Conservation (phyloP, 2,888 invertebrate genomes). For the Chorisops tibialis region DNA sequence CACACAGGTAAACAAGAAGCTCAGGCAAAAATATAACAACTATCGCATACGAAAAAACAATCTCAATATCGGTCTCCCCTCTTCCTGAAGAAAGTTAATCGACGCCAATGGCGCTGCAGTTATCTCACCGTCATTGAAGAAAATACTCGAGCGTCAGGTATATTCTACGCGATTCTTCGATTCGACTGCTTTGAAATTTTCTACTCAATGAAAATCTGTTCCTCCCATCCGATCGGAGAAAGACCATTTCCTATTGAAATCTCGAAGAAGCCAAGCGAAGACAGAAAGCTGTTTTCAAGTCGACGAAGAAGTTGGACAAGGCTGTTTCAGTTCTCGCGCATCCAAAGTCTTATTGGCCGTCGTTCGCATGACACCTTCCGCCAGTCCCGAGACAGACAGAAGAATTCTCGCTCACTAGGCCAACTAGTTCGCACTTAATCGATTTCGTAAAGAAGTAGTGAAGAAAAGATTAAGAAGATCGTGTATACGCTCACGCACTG, state of each 20-base stretch:
- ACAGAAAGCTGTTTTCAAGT: too few relatives aligned
- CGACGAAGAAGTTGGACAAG: too few relatives aligned
- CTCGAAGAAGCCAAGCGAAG: too few relatives aligned
- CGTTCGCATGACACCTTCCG: conserved; percentile 17
- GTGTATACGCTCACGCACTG: too few relatives aligned
- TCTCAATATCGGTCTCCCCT: conserved; percentile 5
- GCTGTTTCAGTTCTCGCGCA: conserved; percentile 19
- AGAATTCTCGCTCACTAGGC: too few relatives aligned
- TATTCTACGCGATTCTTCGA: conserved; percentile 22
- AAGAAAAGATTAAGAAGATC: too few relatives aligned
- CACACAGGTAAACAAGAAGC: too few relatives aligned
- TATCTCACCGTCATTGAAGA: conserved; percentile 22
- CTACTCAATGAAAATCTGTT: conserved; percentile 10
- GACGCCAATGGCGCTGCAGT: not conserved
- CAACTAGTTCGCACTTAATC: too few relatives aligned
- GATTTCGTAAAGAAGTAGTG: too few relatives aligned
- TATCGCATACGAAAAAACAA: too few relatives aligned
- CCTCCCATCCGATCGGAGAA: conserved; percentile 18
- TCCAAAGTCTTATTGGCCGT: conserved; percentile 11
- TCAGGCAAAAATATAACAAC: too few relatives aligned
- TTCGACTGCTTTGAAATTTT: not conserved
- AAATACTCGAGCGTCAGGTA: conserved; percentile 8
- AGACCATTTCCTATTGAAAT: conserved; percentile 23
- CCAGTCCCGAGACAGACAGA: not conserved
- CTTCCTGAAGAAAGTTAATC: conserved; percentile 23